Percentiles rank a stretch among this genome's conserved stretches.
phyloP scores from a whole-genome alignment of 2,888 invertebrate genomes.

The Pyrocoelia pectoralis region DNA sequence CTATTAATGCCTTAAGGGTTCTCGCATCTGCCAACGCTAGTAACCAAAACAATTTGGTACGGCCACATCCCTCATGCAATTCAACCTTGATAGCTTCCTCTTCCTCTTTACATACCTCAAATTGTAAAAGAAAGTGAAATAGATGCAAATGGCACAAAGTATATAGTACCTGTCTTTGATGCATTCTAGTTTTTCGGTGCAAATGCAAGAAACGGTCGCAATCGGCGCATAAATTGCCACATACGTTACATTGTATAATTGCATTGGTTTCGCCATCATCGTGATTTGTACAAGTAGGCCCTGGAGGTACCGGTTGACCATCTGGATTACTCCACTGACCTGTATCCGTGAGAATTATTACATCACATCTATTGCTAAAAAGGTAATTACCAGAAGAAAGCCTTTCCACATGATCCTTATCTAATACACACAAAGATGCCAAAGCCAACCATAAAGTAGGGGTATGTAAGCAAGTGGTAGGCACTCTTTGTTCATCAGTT shows the following conservation, averaged over 20 bases:
- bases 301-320: constrained; percentile 66
- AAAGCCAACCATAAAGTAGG: constrained; percentile 92
- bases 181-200: constrained; percentile 84
- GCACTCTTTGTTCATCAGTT: constrained; percentile 77
- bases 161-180: constrained; percentile 83
- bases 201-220: constrained; percentile 96
- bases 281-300: constrained; percentile 93
- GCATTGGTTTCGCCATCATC: constrained; percentile 94
- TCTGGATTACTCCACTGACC: constrained; percentile 79
- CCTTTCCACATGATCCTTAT: constrained; percentile 88
- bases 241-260: constrained; percentile 89
- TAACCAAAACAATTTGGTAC: constrained; percentile 96
- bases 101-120: constrained; percentile 90
- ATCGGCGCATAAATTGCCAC: constrained; percentile 93
- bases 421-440: constrained; percentile 91
- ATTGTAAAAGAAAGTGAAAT: constrained; percentile 10
- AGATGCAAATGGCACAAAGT: no score
- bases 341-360: constrained; percentile 56
- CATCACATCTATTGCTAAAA: no score
- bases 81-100: constrained; percentile 96
- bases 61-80: constrained; percentile 95
- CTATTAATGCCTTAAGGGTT: constrained; percentile 89
- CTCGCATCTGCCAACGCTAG: constrained; percentile 91
- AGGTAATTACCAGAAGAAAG: constrained; percentile 71
- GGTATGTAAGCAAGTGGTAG: constrained; percentile 80